Base-by-base conservation (phyloP, 2,888 invertebrate genomes). In the Drosophila setosimentum region DNA sequence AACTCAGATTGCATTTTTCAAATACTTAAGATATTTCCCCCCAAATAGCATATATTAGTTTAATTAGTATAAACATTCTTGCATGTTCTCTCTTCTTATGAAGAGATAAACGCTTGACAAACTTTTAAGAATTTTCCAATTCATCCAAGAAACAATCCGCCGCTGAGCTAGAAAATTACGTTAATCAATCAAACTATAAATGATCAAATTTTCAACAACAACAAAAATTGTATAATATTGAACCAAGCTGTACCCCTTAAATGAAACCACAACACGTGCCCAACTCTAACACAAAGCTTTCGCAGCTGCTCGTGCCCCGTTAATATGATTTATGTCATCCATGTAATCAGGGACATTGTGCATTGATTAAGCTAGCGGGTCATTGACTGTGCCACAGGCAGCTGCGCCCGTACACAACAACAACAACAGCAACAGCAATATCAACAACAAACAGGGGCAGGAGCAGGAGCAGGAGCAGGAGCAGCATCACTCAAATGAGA, bases 351-450 rank as follows among this genome's bases (percentile, higher is more conserved):
- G 64, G 48, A 58, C 37, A 45, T 48, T 55, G 66, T 60, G 62
- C 77, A 75, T 68, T 87, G 90, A 87, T 88, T 87, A 90, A 88
- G 90, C 88, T 88, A 83, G 69, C 77, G 74, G 89, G 83, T 87
- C 89, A 82, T 86, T 87, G 89, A 85, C 84, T 85, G 69, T 58
- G 24, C 10, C 69, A 40, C 62, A 45, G 66, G 50, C 65, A 68
- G 67, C 62, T 69, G 75, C 76, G 55, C 73, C 81, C 78, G 69
- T 84, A 82, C 72, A 59, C 42, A 75, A 18, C 21, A 57, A 30
- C 40, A 57, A 30, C 55, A 55, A 8, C 35, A 59, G 8, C n/a
- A 55, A 29, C 27, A 55, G 29, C 54, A 40, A 8, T 35, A 61
- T n/a, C 13, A 51, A 32, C 33, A 33, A 32, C 51, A 21, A 32